Conservation (phyloP, 1,140 invertebrate species). For the Leptinotarsa lineolata region DNA sequence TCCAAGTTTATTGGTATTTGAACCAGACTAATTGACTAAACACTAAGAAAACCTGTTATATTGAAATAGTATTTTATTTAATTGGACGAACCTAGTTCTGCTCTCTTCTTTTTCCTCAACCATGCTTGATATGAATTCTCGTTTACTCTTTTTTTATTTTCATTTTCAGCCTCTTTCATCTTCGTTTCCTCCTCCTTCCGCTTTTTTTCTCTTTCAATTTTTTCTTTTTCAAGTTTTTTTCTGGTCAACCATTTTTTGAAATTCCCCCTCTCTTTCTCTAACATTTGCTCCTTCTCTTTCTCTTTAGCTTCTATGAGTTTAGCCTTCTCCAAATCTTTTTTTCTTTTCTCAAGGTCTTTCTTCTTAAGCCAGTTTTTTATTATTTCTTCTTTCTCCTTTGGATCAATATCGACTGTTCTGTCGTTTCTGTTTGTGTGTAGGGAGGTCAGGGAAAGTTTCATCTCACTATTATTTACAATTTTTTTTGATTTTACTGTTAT, state of each 20-base stretch:
- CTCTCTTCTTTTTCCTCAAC: slow-evolving; percentile 60
- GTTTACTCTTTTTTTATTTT: slow-evolving; percentile 56
- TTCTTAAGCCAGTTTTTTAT: slow-evolving; percentile 47
- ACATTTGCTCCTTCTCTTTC: slow-evolving; percentile 36
- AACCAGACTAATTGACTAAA: too few species aligned
- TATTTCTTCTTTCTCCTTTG: slow-evolving; percentile 37
- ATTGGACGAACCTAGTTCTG: slow-evolving; percentile 55
- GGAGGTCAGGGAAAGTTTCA: slow-evolving; percentile 43
- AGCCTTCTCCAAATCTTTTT: slow-evolving; percentile 35
- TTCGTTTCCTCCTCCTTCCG: slow-evolving; percentile 46
- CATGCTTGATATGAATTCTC: slow-evolving; percentile 59
- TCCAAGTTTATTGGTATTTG: too few species aligned
- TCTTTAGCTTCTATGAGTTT: slow-evolving; percentile 39
- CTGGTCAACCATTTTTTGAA: slow-evolving; percentile 48
- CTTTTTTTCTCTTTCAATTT: slow-evolving; percentile 45
- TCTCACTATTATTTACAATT: slow-evolving; percentile 26
- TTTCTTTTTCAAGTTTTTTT: slow-evolving; percentile 48
- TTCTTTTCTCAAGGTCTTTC: slow-evolving; percentile 44
- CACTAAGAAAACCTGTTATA: too few species aligned
- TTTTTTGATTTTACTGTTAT: slow-evolving; percentile 32
- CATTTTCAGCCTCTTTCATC: slow-evolving; percentile 45
- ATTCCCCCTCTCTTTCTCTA: slow-evolving; percentile 47
- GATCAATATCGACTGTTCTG: slow-evolving; percentile 21
- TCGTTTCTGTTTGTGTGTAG: slow-evolving; percentile 31
- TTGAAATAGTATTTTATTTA: too few species aligned